These are phyloP conservation scores for Archips crataeganus DNA, from an alignment of 2,888 invertebrate genomes.

Conservation along the genomic window DNA sequence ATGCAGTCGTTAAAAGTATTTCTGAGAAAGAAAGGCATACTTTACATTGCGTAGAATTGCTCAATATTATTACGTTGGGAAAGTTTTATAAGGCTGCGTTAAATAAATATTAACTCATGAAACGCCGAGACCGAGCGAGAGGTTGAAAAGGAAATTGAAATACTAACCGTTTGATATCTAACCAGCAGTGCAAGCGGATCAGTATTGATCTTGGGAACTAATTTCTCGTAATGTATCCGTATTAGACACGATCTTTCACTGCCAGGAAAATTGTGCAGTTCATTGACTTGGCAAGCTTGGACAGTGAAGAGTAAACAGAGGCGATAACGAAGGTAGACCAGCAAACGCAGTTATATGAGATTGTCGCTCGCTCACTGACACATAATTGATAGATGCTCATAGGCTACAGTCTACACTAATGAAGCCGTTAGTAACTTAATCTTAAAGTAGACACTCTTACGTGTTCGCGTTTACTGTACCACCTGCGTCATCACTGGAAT, in stretches of 20 bases:
- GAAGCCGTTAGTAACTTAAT: constrained; percentile 31
- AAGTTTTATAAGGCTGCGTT: constrained; percentile 2
- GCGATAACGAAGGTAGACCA: constrained; percentile 30
- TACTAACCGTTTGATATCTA: constrained; percentile 26
- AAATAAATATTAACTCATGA: constrained; percentile 5
- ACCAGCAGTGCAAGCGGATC: constrained; percentile 24
- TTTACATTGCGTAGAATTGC: constrained; percentile 1
- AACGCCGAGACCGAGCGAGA: not conserved
- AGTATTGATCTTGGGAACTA: constrained; percentile 35
- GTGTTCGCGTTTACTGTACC: constrained; percentile 3
- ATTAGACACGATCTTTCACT: constrained; percentile 31
- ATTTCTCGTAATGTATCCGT: constrained; percentile 30
- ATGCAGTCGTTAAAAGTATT: constrained; percentile 5
- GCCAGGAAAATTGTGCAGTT: constrained; percentile 34
- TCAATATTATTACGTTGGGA: constrained; percentile 9
- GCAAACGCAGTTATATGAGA: constrained; percentile 28
- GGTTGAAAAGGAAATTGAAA: constrained; percentile 31
- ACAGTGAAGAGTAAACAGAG: constrained; percentile 36
- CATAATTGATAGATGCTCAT: not conserved
- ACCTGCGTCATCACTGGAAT: constrained; percentile 18
- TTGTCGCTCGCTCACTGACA: not conserved
- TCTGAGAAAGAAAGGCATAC: constrained; percentile 1
- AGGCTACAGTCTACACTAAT: constrained; percentile 11
- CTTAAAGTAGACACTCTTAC: constrained; percentile 15
- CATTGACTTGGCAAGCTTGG: constrained; percentile 28